Evolutionary conservation across 2,113 vertebrate genomes (phyloP), one percentile per base, ranked within the genome.

Genomic region (Hippocampus abdominalis): DNA sequence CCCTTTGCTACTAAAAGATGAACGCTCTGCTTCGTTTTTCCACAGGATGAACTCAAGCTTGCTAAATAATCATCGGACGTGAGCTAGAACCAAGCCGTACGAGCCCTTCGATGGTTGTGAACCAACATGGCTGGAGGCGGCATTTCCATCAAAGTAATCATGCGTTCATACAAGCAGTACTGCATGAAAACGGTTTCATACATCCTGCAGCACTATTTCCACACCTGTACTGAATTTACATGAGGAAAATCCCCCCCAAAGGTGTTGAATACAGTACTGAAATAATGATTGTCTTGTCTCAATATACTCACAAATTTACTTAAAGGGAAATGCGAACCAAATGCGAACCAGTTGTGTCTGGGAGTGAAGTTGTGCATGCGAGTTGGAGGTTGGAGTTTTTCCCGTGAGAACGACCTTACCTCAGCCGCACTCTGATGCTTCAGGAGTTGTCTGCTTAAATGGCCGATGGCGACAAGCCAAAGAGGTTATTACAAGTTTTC

Each of bases 381-480:
- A 74, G 71, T 63, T 48, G 53, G 15, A 49, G 4, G n/a, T 23
- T 1, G 2, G 59, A 70, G 61, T 66, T 63, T 69, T 48, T 60
- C 53, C 39, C 51, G 62, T 66, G 68, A 84, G 68, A 46, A 48
- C 72, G n/a, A 68, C 74, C 76, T 80, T 32, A 78, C 81, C 76
- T 78, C 68, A 23, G 56, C 74, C 62, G 44, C 59, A 66, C 53
- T 70, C 40, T 53, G 77, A 82, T 84, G 81, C 83, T 81, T 46
- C 77, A 75, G 70, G 59, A 81, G 72, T 73, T 68, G 84, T 79
- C 77, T 83, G 75, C 82, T 36, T 86, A 85, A 89, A 76, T 88
- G 82, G 79, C 76, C 77, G 76, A 67, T 82, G 82, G 81, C 77
- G 53, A 64, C 27, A 0, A 80, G 82, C 83, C 84, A 86, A 70